These are phyloP conservation scores for Penelope pileata DNA, from an alignment of 2,113 vertebrate species.

Conservation along the genomic window DNA sequence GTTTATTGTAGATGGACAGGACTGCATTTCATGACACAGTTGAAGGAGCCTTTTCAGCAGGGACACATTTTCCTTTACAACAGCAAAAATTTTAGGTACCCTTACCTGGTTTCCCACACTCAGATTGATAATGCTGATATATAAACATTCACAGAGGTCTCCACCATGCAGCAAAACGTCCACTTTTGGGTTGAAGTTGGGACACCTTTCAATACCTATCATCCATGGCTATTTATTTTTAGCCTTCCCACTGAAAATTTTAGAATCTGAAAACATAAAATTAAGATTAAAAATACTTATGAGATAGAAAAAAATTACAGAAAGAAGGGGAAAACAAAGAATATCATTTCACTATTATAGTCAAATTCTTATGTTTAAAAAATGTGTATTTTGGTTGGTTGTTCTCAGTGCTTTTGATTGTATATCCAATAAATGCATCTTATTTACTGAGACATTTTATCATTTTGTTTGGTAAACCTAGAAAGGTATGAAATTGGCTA, in stretches of 20 bases:
- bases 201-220: neutral
- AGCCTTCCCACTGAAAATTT: neutral
- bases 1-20: neutral
- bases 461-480: neutral
- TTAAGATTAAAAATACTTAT: neutral
- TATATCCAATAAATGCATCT: neutral
- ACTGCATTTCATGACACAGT: neutral
- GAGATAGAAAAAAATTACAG: neutral
- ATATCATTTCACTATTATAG: neutral
- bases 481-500: neutral
- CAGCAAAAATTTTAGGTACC: neutral
- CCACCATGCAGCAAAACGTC: neutral
- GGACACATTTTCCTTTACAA: neutral
- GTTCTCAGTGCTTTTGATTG: neutral
- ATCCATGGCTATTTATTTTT: neutral
- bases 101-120: neutral
- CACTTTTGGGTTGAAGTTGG: neutral
- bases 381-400: neutral
- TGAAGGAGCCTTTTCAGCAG: neutral
- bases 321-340: neutral
- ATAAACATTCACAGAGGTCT: neutral
- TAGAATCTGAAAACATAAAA: neutral
- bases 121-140: neutral
- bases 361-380: neutral
- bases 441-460: neutral